Evolutionary conservation across 2,797 vertebrate genomes (phyloP), one percentile per base, ranked within the genome.

Genomic region (Neopelma chrysocephalum): DNA sequence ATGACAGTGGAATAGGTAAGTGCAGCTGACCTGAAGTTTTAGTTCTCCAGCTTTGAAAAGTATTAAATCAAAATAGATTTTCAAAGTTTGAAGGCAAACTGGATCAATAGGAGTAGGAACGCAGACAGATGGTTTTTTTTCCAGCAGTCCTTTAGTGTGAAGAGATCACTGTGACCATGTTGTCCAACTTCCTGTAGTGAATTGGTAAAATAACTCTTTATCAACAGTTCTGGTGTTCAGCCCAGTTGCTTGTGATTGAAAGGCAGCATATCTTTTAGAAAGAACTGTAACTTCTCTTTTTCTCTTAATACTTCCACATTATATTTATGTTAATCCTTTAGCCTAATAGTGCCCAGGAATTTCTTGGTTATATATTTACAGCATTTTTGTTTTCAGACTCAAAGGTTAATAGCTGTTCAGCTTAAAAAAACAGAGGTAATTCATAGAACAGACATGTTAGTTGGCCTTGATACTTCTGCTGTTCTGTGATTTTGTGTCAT

Each of bases 1-100:
- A 98, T 89, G 96, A 96, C 81, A 98, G 98, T 43, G 98, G 98
- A 42, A 91, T 97, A 94, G 98, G 99, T 99, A 94, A 78, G 98
- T 96, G 80, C 66, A 78, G n/a, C 89, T 36, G 77, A 68, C 32
- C 51, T 31, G 32, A 62, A 76, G 69, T 42, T 62, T 77, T 66
- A 53, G 36, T 56, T 64, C 15, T 70, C 42, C 34, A 32, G 50
- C 66, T 81, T 66, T 45, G 51, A 56, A 48, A 83, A 65, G 51
- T 15, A 47, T 29, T 10, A 40, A 54, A 87, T 79, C 42, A 42
- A 45, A 38, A 38, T 10, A 60, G 45, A 12, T 61, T 82, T 64
- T 57, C 12, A 7, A 40, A 84, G 21, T 76, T 54, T 3, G 11
- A 83, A 82, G 32, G 34, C n/a, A 77, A 65, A 32, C 36, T 57